Evolutionary conservation across 2,797 vertebrate genomes (phyloP), one percentile per base, ranked within the genome.

Genomic region (Anisognathus igniventris): DNA sequence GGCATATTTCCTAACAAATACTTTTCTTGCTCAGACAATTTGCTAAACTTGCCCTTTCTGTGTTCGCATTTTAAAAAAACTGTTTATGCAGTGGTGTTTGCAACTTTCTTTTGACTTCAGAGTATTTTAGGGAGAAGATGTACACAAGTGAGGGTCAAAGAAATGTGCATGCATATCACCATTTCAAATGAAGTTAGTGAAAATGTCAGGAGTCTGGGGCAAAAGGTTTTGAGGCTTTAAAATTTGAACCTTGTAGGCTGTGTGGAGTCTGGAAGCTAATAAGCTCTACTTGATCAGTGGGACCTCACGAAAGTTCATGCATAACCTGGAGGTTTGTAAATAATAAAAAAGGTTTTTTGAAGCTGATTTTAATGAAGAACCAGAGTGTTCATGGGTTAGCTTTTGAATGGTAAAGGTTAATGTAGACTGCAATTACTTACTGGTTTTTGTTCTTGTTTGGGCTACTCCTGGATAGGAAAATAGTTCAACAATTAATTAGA

Each of bases 341-440:
- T 84, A 89, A 89, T 60, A 39, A 64, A 58, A 66, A 21, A 0
- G 1, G 6, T 50, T 6, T 57, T 47, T 35, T 54, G 6, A 47
- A 75, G 25, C 47, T 62, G 48, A 47, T 75, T 78, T 94, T 76
- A 90, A 82, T 90, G 72, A 88, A 86, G n/a, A 91, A 85, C 9
- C 24, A 57, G 56, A 50, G 40, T 45, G n/a, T 83, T 66, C 86
- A 58, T 71, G 75, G 31, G 44, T 93, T 86, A 79, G 27, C 4
- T 83, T 87, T 82, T 53, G 35, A 92, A 90, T 44, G 18, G 51
- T 62, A 81, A 97, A 95, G 75, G 85, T 97, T 95, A 95, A 75
- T 82, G 45, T 68, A 76, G 65, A 14, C 67, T 56, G 24, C 65
- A 86, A 89, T 90, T 91, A 66, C 44, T 78, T 37, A 42, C 31